phyloP scores from a whole-genome alignment of 2,797 vertebrate genomes.

The Chelidonichthys spinosus region DNA sequence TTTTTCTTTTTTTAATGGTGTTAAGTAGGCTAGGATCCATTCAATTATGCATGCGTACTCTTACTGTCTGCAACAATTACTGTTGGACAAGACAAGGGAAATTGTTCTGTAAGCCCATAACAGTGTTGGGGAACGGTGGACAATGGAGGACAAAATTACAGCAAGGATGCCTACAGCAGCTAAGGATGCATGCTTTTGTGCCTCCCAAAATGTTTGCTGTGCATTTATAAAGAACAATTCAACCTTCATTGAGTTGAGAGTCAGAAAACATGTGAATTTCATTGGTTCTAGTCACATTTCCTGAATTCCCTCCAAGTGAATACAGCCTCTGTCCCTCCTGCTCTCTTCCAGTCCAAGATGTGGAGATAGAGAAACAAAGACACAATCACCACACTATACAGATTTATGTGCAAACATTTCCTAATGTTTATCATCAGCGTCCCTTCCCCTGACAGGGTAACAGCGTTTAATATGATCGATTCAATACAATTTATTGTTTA shows the following conservation, averaged over 20 bases:
- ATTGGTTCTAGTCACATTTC: constrained; percentile 65
- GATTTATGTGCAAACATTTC: neutral
- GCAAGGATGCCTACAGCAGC: neutral
- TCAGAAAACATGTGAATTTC: constrained; percentile 54
- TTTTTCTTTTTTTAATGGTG: neutral
- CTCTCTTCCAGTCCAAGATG: constrained; percentile 8
- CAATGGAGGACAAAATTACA: neutral
- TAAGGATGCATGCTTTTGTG: neutral
- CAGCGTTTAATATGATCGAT: constrained; percentile 22
- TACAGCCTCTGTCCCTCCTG: constrained; percentile 43
- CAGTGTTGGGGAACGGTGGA: neutral
- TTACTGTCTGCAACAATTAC: neutral
- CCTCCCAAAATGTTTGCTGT: constrained; percentile 8
- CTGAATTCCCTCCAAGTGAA: constrained; percentile 56
- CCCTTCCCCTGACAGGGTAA: constrained; percentile 3
- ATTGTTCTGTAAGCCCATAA: neutral
- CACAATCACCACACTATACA: neutral
- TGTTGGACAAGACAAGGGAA: neutral
- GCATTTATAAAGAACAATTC: constrained; percentile 14
- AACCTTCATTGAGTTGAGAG: constrained; percentile 53
- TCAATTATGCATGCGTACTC: neutral
- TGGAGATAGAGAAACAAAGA: neutral
- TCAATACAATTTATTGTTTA: constrained; percentile 27
- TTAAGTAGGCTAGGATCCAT: neutral
- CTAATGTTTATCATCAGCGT: neutral